Base-by-base conservation (phyloP, 64 coral and sea anemone species). In the Porites australiensis region DNA sequence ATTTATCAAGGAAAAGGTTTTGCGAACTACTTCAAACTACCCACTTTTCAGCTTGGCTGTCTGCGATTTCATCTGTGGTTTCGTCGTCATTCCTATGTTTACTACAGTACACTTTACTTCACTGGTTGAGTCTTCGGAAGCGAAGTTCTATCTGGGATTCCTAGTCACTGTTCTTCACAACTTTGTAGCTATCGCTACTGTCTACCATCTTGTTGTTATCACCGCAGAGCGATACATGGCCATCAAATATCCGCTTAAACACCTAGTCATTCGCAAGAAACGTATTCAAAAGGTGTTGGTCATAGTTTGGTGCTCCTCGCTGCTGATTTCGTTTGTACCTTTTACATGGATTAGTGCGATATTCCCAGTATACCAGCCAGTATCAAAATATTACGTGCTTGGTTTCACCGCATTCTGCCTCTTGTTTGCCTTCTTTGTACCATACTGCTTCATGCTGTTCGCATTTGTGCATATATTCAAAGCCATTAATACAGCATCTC, bases 11-110 rank as follows among this genome's bases (percentile, higher is more conserved):
- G 66, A 83, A 3, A 83, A n/a, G 21, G 20, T 6, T 0, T 58
- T 83, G 43, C 59, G 79, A n/a, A 83, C 79, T n/a, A 49, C 44
- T 83, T 65, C 79, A 83, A 83, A 83, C 79, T 83, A 65, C 20
- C 79, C 79, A 9, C 79, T 83, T 64, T 83, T 83, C 59, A 83
- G 79, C 44, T 49, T 83, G 44, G 79, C 79, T 49, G 0, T 65
- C 10, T 83, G 79, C n/a, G 79, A 83, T 13, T 49, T 83, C 16
- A 14, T 83, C 4, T 83, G 58, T n/a, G 79, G 79, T 19, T 8
- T 66, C 3, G 8, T 83, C 2, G 60, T 49, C 59, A 83, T 83
- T 49, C 79, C 79, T 49, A 19, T 83, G 61, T 83, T 83, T 43
- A 55, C 58, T 18, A 83, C 65, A 9, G 6, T n/a, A 3, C 20